These are phyloP conservation scores for Napeogenes sylphis DNA, from an alignment of 2,888 invertebrate species.

Conservation along the genomic window DNA sequence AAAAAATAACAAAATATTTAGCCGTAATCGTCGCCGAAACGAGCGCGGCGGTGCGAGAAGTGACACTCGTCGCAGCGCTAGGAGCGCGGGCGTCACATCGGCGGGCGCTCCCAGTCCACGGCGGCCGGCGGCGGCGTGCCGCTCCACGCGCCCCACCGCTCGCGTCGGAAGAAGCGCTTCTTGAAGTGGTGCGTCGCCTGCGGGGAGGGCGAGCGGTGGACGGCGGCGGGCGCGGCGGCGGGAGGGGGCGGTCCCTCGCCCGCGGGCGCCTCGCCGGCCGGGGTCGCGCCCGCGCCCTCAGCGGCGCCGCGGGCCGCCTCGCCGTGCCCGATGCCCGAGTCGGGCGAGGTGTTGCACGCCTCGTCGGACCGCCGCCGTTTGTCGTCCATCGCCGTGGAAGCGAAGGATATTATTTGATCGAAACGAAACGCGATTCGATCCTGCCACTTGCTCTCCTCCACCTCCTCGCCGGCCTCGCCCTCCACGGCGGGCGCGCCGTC, in stretches of 20 bases:
- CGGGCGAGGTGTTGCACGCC: slow-evolving; percentile 90
- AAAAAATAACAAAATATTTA: slow-evolving; percentile 58
- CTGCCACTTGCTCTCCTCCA: slow-evolving; percentile 93
- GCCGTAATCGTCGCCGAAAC: slow-evolving; percentile 36
- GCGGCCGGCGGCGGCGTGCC: slow-evolving; percentile 60
- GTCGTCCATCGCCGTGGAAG: slow-evolving; percentile 93
- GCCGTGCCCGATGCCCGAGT: slow-evolving; percentile 89
- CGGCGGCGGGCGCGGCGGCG: slow-evolving; percentile 32
- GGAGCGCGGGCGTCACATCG: slow-evolving; percentile 63
- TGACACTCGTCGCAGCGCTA: slow-evolving; percentile 32
- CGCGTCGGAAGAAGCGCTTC: slow-evolving; percentile 89
- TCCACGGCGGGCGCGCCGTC: slow-evolving; percentile 55
- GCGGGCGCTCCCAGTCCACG: slow-evolving; percentile 71
- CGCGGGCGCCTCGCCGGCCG: slow-evolving; percentile 53
- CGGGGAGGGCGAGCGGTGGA: slow-evolving; percentile 63
- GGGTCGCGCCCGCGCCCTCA: slow-evolving; percentile 34
- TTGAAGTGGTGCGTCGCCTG: slow-evolving; percentile 82
- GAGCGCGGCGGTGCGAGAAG: slow-evolving; percentile 29
- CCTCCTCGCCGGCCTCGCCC: slow-evolving; percentile 81
- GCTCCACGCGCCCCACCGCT: slow-evolving; percentile 80
- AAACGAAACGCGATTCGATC: slow-evolving; percentile 95
- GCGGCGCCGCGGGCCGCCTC: slow-evolving; percentile 59
- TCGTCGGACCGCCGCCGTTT: slow-evolving; percentile 90
- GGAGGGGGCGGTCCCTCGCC: slow-evolving; percentile 45
- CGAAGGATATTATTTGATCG: slow-evolving; percentile 94